A percentile compares a stretch with the other conserved stretches of the same genome.
Conservation (phyloP, 2,113 vertebrate species). For the Anolis carolinensis region DNA sequence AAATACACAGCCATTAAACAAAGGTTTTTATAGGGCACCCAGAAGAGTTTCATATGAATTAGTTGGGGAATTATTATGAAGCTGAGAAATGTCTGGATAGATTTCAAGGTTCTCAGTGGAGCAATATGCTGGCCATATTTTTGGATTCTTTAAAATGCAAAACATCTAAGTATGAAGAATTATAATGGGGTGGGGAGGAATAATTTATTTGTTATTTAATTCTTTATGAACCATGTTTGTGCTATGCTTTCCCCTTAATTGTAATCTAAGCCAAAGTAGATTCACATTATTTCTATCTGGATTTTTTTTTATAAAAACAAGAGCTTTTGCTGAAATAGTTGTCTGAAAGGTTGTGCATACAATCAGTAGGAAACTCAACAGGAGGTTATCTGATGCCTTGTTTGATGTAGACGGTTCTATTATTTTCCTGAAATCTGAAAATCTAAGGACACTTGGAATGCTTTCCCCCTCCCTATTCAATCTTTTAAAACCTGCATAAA, state of each 20-base stretch:
- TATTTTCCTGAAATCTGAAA: constrained; percentile 6
- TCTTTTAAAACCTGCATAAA: not conserved
- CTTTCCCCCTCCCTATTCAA: not conserved
- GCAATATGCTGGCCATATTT: constrained; percentile 19
- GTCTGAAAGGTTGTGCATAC: not conserved
- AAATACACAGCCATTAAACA: constrained; percentile 37
- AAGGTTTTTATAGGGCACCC: constrained; percentile 50
- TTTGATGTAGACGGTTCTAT: not conserved
- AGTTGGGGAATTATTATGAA: constrained; percentile 43
- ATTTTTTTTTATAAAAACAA: constrained; percentile 37
- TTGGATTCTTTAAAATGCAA: constrained; percentile 14
- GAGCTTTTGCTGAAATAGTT: constrained; percentile 34
- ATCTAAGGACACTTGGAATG: not conserved
- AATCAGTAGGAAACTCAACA: not conserved
- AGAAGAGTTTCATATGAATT: constrained; percentile 48
- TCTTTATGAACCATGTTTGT: not conserved
- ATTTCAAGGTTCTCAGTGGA: constrained; percentile 36
- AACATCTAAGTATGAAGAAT: not conserved
- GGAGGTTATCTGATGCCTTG: constrained; percentile 25
- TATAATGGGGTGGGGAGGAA: not conserved
- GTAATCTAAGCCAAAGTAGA: constrained; percentile 23
- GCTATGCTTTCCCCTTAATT: constrained; percentile 19
- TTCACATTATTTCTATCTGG: constrained; percentile 36
- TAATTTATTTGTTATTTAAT: constrained; percentile 16
- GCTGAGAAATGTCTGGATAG: constrained; percentile 37